A percentile compares a stretch with the other conserved stretches of the same genome.
Evolutionary conservation across 2,113 vertebrate genomes (phyloP).

Genomic region (Bubo scandiacus): DNA sequence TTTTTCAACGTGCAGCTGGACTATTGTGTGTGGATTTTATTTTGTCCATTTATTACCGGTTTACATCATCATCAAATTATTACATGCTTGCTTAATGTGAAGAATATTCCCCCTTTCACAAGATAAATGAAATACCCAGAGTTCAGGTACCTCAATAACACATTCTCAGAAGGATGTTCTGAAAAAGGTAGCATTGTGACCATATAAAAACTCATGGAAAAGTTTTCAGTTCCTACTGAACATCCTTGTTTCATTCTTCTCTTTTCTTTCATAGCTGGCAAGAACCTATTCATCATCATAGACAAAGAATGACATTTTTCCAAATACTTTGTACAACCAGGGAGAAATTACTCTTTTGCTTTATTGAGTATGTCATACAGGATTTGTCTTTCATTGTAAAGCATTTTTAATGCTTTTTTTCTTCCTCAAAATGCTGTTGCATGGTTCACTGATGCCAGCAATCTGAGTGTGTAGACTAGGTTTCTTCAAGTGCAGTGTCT

Average conservation of each 20-base stretch:
- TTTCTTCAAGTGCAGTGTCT: not conserved
- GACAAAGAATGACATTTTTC: slow-evolving; percentile 28
- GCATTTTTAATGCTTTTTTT: not conserved
- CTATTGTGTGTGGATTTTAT: not conserved
- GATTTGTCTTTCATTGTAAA: slow-evolving; percentile 4
- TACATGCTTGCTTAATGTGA: not conserved
- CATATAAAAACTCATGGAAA: not conserved
- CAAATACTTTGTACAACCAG: slow-evolving; percentile 14
- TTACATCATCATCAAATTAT: not conserved
- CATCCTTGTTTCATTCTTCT: not conserved
- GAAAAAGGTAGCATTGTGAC: not conserved
- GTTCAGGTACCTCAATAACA: not conserved
- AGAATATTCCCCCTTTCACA: not conserved
- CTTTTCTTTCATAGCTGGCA: not conserved
- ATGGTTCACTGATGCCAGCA: not conserved
- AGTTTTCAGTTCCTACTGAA: not conserved
- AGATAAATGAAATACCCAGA: not conserved
- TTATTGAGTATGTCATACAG: not conserved
- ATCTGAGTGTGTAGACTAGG: not conserved
- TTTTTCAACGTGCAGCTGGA: not conserved
- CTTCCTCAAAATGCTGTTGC: not conserved
- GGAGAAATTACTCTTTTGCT: slow-evolving; percentile 30
- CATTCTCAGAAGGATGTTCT: not conserved
- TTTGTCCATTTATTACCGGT: not conserved
- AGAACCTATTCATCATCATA: slow-evolving; percentile 29